Evolutionary conservation across 2,797 vertebrate species (phyloP).

Genomic region (Sebastes paucispinis): DNA sequence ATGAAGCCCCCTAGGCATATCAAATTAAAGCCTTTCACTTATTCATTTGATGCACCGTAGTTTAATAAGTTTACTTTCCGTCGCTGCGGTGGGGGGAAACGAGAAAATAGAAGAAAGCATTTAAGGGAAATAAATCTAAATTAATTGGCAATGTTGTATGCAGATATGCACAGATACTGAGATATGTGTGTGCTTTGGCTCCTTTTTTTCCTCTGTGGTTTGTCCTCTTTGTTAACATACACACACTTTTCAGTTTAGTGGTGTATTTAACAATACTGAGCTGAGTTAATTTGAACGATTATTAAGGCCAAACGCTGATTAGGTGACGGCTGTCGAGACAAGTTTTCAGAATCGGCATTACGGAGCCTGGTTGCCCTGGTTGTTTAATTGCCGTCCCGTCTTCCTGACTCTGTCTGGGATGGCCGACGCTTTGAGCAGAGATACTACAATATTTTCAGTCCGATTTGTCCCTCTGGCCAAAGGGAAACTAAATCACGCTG

Average conservation of each 20-base stretch:
- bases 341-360: not conserved
- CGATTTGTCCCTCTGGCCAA: not conserved
- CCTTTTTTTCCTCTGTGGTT: slow-evolving; percentile 14
- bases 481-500: not conserved
- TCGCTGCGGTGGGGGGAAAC: not conserved
- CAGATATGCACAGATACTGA: slow-evolving; percentile 29
- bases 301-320: slow-evolving; percentile 8
- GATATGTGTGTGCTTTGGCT: not conserved
- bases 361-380: not conserved
- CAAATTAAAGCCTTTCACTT: slow-evolving; percentile 69
- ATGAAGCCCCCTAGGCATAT: slow-evolving; percentile 75
- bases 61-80: slow-evolving; percentile 78
- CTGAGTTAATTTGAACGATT: not conserved
- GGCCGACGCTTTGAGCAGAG: not conserved
- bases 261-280: not conserved
- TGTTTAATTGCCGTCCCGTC: not conserved
- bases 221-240: not conserved
- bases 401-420: not conserved
- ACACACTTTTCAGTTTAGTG: not conserved
- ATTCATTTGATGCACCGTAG: slow-evolving; percentile 78
- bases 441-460: not conserved
- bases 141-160: slow-evolving; percentile 59
- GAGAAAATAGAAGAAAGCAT: not conserved
- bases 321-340: not conserved
- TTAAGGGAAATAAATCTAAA: slow-evolving; percentile 33